phyloP scores from a whole-genome alignment of 2,113 vertebrate genomes.

The Alligator mississippiensis region DNA sequence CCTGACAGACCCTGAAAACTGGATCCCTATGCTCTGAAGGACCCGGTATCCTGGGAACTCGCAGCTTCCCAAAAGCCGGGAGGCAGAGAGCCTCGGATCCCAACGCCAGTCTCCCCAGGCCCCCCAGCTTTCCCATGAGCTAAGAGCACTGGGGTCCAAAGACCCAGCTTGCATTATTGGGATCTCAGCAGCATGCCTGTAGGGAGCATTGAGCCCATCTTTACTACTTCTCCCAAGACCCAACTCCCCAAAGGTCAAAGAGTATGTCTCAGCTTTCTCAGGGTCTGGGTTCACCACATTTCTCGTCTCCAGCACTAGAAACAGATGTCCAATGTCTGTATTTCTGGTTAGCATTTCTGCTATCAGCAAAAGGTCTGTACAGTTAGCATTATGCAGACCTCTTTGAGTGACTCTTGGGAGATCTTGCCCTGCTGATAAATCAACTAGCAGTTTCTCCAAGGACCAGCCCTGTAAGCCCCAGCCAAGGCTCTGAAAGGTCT shows the following conservation, averaged over 20 bases:
- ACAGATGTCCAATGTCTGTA: rapidly evolving
- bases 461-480: neutral
- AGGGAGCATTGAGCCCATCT: rapidly evolving
- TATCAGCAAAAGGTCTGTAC: neutral
- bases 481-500: slow-evolving; percentile 18
- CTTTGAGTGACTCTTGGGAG: neutral
- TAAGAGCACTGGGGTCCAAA: neutral
- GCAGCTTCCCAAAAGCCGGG: neutral
- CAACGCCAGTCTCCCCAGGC: neutral
- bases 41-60: neutral
- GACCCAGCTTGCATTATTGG: neutral
- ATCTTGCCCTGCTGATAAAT: rapidly evolving
- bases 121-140: neutral
- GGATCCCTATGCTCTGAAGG: rapidly evolving
- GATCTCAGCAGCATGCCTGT: too few species aligned
- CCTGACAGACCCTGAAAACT: too few species aligned
- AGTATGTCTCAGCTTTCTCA: rapidly evolving
- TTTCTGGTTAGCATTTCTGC: neutral
- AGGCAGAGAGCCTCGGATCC: neutral
- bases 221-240: rapidly evolving
- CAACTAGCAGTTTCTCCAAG: neutral
- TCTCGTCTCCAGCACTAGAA: neutral
- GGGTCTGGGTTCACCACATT: rapidly evolving
- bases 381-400: neutral
- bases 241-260: neutral